Conservation (phyloP, 1,140 invertebrate genomes). For the Venturia canescens region DNA sequence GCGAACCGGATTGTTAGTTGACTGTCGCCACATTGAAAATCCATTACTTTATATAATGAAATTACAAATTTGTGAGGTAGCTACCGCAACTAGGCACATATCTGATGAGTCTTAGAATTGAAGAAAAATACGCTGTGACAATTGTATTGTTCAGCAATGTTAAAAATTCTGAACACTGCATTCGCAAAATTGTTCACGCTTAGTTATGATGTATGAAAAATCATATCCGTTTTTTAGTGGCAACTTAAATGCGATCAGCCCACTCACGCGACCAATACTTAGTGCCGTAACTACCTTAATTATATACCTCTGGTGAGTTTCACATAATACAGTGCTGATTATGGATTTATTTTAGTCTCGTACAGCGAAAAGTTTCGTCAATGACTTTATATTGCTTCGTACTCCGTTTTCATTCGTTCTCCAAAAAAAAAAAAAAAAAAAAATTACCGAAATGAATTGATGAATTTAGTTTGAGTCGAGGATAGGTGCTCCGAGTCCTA, state of each 20-base stretch:
- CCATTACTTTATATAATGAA: constrained; percentile 25
- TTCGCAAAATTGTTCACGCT: neutral
- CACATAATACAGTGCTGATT: constrained; percentile 18
- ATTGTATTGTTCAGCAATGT: neutral
- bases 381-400: constrained; percentile 33
- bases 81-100: neutral
- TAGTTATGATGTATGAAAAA: neutral
- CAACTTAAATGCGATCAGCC: no score
- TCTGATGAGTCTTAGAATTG: neutral
- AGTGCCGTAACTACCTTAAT: neutral
- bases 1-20: constrained; percentile 12
- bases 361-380: constrained; percentile 12
- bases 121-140: neutral
- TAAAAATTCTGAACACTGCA: no score
- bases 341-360: neutral
- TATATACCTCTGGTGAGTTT: constrained; percentile 2
- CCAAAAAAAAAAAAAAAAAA: neutral
- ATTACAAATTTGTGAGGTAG: neutral
- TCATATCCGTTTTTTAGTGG: neutral
- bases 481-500: constrained; percentile 17
- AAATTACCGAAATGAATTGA: constrained; percentile 3
- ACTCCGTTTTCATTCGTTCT: constrained; percentile 19
- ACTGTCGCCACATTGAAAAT: constrained; percentile 12
- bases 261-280: neutral
- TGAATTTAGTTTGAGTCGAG: neutral